These are phyloP conservation scores for Jacana jacana DNA, from an alignment of 2,113 vertebrate species.

Conservation along the genomic window DNA sequence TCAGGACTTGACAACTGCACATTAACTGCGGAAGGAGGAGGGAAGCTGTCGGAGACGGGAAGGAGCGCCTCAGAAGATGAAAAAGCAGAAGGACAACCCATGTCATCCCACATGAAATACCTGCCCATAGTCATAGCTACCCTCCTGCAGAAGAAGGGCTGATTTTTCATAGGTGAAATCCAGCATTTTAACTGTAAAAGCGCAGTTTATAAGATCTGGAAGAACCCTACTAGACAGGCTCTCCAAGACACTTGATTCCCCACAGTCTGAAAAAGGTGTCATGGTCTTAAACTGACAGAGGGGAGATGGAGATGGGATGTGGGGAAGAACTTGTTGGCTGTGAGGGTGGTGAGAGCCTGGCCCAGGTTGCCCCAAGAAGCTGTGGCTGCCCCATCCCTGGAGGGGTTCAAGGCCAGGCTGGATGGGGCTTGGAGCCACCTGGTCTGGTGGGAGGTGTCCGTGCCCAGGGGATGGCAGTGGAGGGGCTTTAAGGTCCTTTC, in stretches of 20 bases:
- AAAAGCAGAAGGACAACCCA: background rate
- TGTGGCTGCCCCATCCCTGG: background rate
- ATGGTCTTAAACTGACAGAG: background rate
- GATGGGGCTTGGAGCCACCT: background rate
- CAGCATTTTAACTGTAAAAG: background rate
- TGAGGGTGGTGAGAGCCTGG: background rate
- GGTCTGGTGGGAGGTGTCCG: background rate
- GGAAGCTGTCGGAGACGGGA: background rate
- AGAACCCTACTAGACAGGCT: background rate
- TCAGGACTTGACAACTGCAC: background rate
- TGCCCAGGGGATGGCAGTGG: background rate
- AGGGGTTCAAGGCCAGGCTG: background rate
- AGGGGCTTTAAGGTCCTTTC: background rate
- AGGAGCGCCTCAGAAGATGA: background rate
- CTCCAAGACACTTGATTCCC: background rate
- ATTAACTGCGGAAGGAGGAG: background rate
- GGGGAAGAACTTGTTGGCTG: background rate
- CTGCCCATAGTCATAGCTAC: background rate
- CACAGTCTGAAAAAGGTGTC: no score
- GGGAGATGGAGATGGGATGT: background rate
- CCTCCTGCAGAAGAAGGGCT: background rate
- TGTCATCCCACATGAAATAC: background rate
- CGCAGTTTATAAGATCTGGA: background rate
- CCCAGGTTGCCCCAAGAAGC: background rate
- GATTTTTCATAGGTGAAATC: background rate